Percentiles rank a stretch among this genome's conserved stretches.
Evolutionary conservation across 1,140 invertebrate species (phyloP).

Genomic region (Drosophila sproati): DNA sequence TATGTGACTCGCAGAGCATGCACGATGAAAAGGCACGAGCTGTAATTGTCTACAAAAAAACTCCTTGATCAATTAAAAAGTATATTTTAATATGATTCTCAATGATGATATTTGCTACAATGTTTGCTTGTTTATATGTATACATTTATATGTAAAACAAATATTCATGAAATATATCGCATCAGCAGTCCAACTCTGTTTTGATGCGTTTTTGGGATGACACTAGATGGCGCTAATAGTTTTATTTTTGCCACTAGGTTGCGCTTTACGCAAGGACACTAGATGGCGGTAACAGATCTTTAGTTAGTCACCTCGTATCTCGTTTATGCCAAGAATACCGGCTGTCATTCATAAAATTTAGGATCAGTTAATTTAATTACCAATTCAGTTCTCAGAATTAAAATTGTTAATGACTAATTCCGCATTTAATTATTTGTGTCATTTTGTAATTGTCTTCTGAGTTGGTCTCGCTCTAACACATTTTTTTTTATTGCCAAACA

Average conservation of each 20-base stretch:
- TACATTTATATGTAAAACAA: too few species aligned
- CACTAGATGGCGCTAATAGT: neutral
- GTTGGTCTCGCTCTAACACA: neutral
- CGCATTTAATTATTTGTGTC: slow-evolving; percentile 14
- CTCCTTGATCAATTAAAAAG: neutral
- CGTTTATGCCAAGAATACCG: slow-evolving; percentile 13
- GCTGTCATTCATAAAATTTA: slow-evolving; percentile 5
- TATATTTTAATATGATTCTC: neutral
- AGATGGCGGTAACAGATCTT: slow-evolving; percentile 29
- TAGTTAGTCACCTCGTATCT: neutral
- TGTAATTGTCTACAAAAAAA: neutral
- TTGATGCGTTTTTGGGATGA: neutral
- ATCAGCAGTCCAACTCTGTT: neutral
- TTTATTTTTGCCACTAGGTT: neutral
- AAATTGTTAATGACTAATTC: slow-evolving; percentile 26
- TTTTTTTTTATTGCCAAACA: slow-evolving; percentile 11
- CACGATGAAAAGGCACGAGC: neutral
- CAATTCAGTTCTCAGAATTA: slow-evolving; percentile 32
- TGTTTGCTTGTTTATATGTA: too few species aligned
- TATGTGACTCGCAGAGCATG: neutral
- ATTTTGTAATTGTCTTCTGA: slow-evolving; percentile 8
- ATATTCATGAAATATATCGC: neutral
- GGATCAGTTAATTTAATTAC: neutral
- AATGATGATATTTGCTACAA: too few species aligned
- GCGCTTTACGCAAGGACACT: neutral